Conservation (phyloP, 92 coral and sea anemone genomes). For the Porites divaricata region DNA sequence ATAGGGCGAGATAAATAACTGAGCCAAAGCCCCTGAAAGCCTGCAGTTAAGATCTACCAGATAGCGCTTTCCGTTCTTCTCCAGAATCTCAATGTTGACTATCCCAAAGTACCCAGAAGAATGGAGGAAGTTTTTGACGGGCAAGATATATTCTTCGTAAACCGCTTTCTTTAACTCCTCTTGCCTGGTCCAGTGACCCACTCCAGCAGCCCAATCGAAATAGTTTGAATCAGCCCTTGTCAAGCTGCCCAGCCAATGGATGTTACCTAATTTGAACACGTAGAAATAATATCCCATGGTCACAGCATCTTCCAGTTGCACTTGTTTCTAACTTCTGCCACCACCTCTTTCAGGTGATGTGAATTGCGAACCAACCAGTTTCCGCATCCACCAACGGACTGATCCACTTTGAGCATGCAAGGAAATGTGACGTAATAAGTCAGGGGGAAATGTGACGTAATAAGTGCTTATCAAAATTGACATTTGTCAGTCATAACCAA, state of each 20-base stretch:
- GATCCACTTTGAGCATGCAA: background rate
- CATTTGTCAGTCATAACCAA: too few species aligned
- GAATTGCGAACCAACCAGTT: background rate
- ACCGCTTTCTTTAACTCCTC: background rate
- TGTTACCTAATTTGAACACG: too few species aligned
- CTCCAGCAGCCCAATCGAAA: background rate
- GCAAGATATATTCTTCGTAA: background rate
- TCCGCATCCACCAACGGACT: background rate
- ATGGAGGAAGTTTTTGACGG: background rate
- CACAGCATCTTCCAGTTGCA: background rate
- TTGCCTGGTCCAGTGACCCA: slow-evolving; percentile 8
- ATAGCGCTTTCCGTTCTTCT: background rate
- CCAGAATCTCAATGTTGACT: background rate
- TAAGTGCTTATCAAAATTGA: too few species aligned
- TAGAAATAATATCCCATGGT: background rate
- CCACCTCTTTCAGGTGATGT: background rate
- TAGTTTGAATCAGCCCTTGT: background rate
- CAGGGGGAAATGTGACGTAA: too few species aligned
- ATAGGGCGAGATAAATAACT: background rate
- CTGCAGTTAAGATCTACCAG: slow-evolving; percentile 11
- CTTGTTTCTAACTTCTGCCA: background rate
- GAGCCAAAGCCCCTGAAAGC: slow-evolving; percentile 3
- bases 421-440: slow-evolving; percentile 6
- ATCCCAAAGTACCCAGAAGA: background rate
- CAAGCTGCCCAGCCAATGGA: background rate